Evolutionary conservation across 2,888 invertebrate species (phyloP).

Genomic region (Caenorhabditis sp.): DNA sequence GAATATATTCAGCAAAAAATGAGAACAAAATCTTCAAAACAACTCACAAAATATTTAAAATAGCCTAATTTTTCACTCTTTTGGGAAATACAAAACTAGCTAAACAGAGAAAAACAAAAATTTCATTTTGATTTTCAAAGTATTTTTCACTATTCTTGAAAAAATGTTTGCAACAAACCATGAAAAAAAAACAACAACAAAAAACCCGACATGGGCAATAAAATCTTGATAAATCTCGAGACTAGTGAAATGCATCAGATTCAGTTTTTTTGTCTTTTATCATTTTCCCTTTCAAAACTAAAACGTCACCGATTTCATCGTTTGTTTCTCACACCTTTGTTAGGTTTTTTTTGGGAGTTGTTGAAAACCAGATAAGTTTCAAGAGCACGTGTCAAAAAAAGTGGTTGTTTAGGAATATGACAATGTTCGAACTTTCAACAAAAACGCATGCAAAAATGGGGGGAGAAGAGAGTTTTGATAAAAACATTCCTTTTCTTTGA

Average conservation of each 20-base stretch:
- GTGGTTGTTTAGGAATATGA: not conserved
- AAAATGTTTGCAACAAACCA: not conserved
- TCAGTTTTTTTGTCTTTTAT: slow-evolving; percentile 1
- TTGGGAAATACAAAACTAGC: no score
- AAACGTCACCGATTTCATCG: not conserved
- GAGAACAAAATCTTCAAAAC: no score
- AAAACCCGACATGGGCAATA: not conserved
- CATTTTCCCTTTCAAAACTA: not conserved
- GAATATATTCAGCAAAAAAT: no score
- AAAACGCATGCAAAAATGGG: not conserved
- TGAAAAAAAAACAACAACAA: not conserved
- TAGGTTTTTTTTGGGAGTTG: not conserved
- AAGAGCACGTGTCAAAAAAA: not conserved
- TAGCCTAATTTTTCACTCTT: no score
- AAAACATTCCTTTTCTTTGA: not conserved
- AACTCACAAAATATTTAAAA: no score
- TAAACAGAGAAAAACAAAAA: no score
- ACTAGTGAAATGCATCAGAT: not conserved
- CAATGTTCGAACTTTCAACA: not conserved
- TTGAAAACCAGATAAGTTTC: not conserved
- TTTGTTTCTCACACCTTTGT: not conserved
- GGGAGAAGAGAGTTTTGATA: not conserved
- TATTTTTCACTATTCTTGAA: no score
- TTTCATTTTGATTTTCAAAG: no score
- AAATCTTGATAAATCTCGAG: not conserved